Percentiles rank a stretch among this genome's conserved stretches.
phyloP scores from a whole-genome alignment of 30 jellyfish, hydroid and myxozoan species.

The Aurelia aurita region DNA sequence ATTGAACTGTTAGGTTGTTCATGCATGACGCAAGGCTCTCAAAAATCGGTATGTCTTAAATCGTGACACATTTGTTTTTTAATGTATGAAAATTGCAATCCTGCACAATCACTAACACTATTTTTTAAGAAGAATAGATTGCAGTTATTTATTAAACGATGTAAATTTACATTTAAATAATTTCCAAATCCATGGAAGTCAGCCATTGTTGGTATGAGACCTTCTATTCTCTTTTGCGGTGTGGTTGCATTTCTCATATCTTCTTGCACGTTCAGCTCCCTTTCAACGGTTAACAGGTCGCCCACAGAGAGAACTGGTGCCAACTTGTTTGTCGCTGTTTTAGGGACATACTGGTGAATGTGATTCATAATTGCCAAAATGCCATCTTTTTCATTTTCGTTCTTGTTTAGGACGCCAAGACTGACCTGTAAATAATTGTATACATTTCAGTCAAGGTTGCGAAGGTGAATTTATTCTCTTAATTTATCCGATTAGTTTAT shows the following conservation, averaged over 20 bases:
- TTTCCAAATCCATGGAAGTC: slow-evolving; percentile 7
- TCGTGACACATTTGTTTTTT: too few relatives aligned
- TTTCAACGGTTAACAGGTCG: slow-evolving; percentile 17
- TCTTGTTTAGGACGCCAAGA: neutral
- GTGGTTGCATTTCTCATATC: neutral
- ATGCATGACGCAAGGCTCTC: too few relatives aligned
- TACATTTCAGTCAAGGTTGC: too few relatives aligned
- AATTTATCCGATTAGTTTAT: too few relatives aligned
- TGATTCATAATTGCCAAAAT: neutral
- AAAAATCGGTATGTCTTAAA: too few relatives aligned
- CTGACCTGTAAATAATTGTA: neutral
- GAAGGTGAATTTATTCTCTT: too few relatives aligned
- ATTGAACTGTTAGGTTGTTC: too few relatives aligned
- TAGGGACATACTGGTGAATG: neutral
- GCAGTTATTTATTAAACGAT: too few relatives aligned
- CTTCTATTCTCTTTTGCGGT: neutral
- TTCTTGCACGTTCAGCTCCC: slow-evolving; percentile 5
- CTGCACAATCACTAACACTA: too few relatives aligned
- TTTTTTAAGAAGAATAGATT: too few relatives aligned
- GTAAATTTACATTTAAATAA: too few relatives aligned
- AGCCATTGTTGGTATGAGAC: neutral
- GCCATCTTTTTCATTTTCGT: neutral
- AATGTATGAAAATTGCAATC: too few relatives aligned
- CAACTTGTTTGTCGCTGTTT: neutral
- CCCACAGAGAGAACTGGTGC: neutral